Evolutionary conservation across 2,797 vertebrate genomes (phyloP).

Genomic region (Serranus cabrilla): DNA sequence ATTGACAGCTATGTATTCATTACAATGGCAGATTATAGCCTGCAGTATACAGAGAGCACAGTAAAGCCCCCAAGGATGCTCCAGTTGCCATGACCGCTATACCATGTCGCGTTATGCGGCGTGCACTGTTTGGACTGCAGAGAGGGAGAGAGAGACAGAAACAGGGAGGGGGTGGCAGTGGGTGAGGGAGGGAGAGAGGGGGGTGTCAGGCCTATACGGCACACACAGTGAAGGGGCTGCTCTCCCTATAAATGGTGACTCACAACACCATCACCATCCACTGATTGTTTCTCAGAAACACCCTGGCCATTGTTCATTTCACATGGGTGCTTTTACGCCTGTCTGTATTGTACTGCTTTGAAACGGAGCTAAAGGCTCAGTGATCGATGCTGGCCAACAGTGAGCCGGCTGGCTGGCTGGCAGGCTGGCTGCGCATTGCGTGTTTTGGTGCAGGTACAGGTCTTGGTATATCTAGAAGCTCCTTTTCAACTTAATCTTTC

Average conservation of each 20-base stretch:
- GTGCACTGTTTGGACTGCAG: constrained; percentile 65
- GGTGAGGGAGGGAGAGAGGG: constrained; percentile 10
- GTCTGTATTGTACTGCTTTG: background rate
- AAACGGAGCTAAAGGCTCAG: constrained; percentile 25
- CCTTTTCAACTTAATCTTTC: background rate
- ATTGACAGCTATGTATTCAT: constrained; percentile 16
- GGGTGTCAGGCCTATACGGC: constrained; percentile 45
- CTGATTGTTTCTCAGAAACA: constrained; percentile 66
- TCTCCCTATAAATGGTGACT: constrained; percentile 66
- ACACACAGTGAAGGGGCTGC: constrained; percentile 31
- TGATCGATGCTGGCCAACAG: constrained; percentile 37
- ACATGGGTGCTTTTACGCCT: constrained; percentile 18
- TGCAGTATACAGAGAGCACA: constrained; percentile 12
- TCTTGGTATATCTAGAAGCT: background rate
- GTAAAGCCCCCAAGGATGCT: constrained; percentile 37
- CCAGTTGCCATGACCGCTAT: constrained; percentile 53
- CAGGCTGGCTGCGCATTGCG: constrained; percentile 51
- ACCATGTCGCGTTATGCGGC: constrained; percentile 56
- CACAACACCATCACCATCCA: constrained; percentile 48
- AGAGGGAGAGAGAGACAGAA: constrained; percentile 44
- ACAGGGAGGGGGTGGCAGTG: constrained; percentile 23
- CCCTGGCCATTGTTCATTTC: constrained; percentile 46
- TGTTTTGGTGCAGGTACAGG: constrained; percentile 46
- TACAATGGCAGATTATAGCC: constrained; percentile 25
- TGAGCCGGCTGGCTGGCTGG: background rate